Conservation (phyloP, 2,888 invertebrate species). For the Globia sparganii region DNA sequence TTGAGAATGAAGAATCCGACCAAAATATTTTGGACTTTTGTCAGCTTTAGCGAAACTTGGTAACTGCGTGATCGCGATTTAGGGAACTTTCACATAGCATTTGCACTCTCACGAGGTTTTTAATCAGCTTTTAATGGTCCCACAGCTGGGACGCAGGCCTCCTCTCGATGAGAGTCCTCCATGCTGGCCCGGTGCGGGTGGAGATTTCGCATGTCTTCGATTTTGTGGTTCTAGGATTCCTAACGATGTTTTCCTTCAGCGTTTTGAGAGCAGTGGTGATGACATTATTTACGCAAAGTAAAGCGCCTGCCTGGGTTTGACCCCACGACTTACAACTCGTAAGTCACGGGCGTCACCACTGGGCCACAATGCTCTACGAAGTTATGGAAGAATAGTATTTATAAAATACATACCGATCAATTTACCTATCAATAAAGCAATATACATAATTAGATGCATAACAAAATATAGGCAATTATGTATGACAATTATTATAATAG, state of each 20-base stretch:
- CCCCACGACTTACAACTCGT: neutral
- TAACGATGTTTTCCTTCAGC: neutral
- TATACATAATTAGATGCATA: slow-evolving; percentile 9
- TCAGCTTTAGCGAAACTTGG: too few relatives aligned
- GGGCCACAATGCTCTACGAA: too few relatives aligned
- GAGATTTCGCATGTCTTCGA: too few relatives aligned
- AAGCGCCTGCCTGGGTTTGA: neutral
- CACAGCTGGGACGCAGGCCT: too few relatives aligned
- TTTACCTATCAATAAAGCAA: slow-evolving; percentile 29
- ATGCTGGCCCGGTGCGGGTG: too few relatives aligned
- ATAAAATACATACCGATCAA: slow-evolving; percentile 26
- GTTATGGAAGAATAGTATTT: slow-evolving; percentile 11
- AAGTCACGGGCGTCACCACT: neutral
- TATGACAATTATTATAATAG: slow-evolving; percentile 48
- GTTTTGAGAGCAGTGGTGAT: neutral
- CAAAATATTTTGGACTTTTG: too few relatives aligned
- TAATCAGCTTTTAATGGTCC: too few relatives aligned
- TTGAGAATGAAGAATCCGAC: too few relatives aligned
- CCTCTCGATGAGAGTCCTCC: too few relatives aligned
- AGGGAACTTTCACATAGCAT: too few relatives aligned
- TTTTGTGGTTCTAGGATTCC: neutral
- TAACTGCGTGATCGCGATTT: too few relatives aligned
- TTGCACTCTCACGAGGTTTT: too few relatives aligned
- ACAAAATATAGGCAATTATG: slow-evolving; percentile 34
- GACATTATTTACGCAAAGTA: neutral